Base-by-base conservation (phyloP, 2,888 invertebrate species). In the Netelia virgata region DNA sequence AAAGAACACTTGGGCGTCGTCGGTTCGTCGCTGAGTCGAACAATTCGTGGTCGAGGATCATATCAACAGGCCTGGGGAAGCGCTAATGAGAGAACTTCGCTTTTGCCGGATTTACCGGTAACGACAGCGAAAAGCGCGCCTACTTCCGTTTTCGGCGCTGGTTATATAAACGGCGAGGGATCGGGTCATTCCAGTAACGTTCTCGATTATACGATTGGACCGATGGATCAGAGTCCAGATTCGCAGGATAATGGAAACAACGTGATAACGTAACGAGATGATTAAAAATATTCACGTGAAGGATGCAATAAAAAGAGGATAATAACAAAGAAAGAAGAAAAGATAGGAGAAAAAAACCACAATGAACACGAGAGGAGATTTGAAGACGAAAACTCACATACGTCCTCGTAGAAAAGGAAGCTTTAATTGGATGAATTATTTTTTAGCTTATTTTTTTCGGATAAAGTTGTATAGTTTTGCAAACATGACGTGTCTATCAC, bases 1-100 rank as follows among this genome's bases (percentile, higher is more conserved):
- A 96, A 97, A 43, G 98, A 99, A 92, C 99, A 99, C 93, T 95
- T 99, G 79, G 97, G 97, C 16, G 98, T 98, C 82, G 97, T 99
- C 63, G 96, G 98, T 95, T 97, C 97, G 89, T 96, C 97, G 16
- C 95, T 97, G 87, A 97, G 97, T 91, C 95, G 97, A 61, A 94
- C 97, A 85, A 96, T 97, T 86, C 95, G 97, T 74, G 97, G 97
- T n/a, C 96, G 97, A 87, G 96, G 96, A 69, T 96, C 95, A 94
- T 97, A 97, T 93, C 96, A 96, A 87, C 95, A 97, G 93, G 94
- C 97, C 1, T 95, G 96, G 87, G 96, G 97, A 2, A 92, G 90
- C 75, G 93, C 91, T 0, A 92, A 88, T 0, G 93, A 93, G 70
- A 89, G 92, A 47, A 93, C 93, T 0, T 93, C 92, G 0, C 89